Evolutionary conservation across 2,888 invertebrate genomes (phyloP), one percentile per base, ranked within the genome.

Genomic region (Siphonodentalium dalli): DNA sequence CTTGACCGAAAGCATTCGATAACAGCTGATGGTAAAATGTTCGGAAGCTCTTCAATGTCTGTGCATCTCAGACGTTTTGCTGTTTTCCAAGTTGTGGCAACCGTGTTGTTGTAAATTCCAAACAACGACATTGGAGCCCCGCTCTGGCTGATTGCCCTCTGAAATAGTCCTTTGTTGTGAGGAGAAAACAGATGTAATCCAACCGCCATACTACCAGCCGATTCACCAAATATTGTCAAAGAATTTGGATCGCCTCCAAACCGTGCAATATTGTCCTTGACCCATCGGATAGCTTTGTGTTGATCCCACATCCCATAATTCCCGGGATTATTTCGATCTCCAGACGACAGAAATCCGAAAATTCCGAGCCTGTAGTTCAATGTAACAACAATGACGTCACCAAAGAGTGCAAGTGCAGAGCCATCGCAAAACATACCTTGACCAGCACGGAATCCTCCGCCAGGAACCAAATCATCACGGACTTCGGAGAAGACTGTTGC

Each of bases 341-440:
- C 77, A 49, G 82, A 53, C 51, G 76, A 77, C 7, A 73, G 56
- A 54, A 72, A 75, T 34, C 95, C 95, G 54, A 96, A 86, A 3
- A 92, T 91, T n/a, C 93, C 93, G 2, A 95, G 90, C 63, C 95
- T 87, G 80, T 96, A 96, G 81, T 94, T 93, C 89, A 95, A 92
- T 13, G 93, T 90, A 26, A 93, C 93, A 67, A 93, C 85, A 63
- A 94, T 88, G 48, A 94, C 86, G 75, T 93, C 89, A 81, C 93
- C 92, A 81, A 90, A 90, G 1, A 90, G 88, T n/a, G 90, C 92
- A 48, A 94, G 83, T 59, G 90, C 92, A 82, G 89, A 90, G 56
- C 91, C 91, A 82, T 96, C 94, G 83, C 96, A 96, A 69, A 96
- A 85, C 15, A 92, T 92, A 57, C 90, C 89, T 21, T 93, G 90